Base-by-base conservation (phyloP, 2,797 vertebrate genomes). In the Taenioides sp. region DNA sequence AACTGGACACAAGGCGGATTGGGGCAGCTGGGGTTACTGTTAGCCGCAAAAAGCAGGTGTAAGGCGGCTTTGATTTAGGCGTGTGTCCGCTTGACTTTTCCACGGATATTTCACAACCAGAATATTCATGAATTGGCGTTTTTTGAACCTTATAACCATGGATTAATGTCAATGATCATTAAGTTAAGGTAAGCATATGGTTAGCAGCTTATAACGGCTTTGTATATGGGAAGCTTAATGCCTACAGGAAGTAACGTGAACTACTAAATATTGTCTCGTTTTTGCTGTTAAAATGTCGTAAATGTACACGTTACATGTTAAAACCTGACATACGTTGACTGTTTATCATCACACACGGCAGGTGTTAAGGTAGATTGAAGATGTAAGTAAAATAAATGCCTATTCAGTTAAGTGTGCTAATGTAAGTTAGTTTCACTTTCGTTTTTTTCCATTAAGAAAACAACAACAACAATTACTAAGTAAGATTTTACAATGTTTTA, bases 11-110 rank as follows among this genome's bases (percentile, higher is more conserved):
- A 52, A 63, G 16, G 63, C 54, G 70, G 25, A 2, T 1, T 2
- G 6, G 23, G 22, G 7, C 22, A 16, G 40, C 16, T 12, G 14
- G 25, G 18, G 71, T 40, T 52, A 20, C 63, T 69, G 27, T 80
- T 80, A 77, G 76, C 81, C 2, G 0, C 20, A 16, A 55, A 16
- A 23, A 80, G 58, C 86, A 87, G 86, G 82, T 89, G 84, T 78
- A 62, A 25, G 43, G 50, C 72, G 65, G 65, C 14, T 55, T 34
- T 59, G 57, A 73, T 67, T 67, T 62, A 71, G 58, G 72, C 11
- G 71, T 47, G 0, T 2, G 69, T 5, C 3, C 25, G 17, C 54
- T 4, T 20, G 4, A 3, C 14, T 54, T 2, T 25, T 47, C 23
- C 22, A 25, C 11, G 14, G 23, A 10, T 20, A 49, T 10, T 49